Evolutionary conservation across 1,140 invertebrate genomes (phyloP).

Genomic region (Dreissena rostriformis): DNA sequence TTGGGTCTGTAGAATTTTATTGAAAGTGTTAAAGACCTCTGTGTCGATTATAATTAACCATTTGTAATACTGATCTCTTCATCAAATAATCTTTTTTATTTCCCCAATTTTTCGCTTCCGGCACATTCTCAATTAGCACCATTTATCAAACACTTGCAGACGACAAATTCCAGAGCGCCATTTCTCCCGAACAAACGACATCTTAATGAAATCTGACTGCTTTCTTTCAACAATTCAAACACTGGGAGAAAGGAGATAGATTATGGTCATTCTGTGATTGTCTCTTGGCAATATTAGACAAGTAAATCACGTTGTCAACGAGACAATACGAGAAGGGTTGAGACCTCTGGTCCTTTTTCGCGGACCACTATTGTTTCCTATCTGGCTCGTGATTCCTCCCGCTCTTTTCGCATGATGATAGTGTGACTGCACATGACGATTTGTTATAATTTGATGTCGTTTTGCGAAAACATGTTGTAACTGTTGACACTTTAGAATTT

Average conservation of each 20-base stretch:
- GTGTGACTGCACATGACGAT: too few relatives aligned
- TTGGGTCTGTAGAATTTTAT: too few relatives aligned
- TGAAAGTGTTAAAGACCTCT: too few relatives aligned
- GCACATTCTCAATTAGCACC: slow-evolving; percentile 11
- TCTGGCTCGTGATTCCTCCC: too few relatives aligned
- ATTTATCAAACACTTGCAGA: slow-evolving; percentile 45
- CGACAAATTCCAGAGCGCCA: slow-evolving; percentile 43
- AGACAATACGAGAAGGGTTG: not conserved
- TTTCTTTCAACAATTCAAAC: slow-evolving; percentile 32
- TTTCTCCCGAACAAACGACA: slow-evolving; percentile 5
- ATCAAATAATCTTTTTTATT: slow-evolving; percentile 3
- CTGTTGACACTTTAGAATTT: too few relatives aligned
- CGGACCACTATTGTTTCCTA: too few relatives aligned
- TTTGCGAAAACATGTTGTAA: too few relatives aligned
- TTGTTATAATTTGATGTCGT: too few relatives aligned
- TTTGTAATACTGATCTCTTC: not conserved
- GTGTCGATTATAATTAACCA: too few relatives aligned
- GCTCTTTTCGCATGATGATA: too few relatives aligned
- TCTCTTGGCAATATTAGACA: slow-evolving; percentile 22
- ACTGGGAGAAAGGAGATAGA: slow-evolving; percentile 50
- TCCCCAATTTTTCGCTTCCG: not conserved
- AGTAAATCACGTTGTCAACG: slow-evolving; percentile 54
- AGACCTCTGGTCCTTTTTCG: not conserved
- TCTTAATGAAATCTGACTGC: slow-evolving; percentile 53
- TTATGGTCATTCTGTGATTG: slow-evolving; percentile 38